These are phyloP conservation scores for Sinocyclocheilus anophthalmus DNA, from an alignment of 2,113 vertebrate genomes.

Conservation along the genomic window DNA sequence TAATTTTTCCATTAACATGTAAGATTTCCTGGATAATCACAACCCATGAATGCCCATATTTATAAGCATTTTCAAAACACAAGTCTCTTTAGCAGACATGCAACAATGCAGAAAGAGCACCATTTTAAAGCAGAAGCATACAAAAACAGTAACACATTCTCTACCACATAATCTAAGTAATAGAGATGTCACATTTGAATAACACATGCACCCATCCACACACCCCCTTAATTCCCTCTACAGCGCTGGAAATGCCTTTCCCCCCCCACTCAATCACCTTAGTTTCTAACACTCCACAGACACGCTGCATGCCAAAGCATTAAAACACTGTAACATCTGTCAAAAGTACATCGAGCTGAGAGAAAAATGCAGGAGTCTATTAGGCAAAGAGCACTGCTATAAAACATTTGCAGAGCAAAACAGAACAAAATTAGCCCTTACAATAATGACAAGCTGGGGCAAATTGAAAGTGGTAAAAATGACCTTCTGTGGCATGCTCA, in stretches of 20 bases:
- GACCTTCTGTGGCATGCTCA: conserved; percentile 60
- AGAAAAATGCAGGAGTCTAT: conserved; percentile 7
- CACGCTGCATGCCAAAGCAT: not conserved
- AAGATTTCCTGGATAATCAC: conserved; percentile 1
- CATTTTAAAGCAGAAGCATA: not conserved
- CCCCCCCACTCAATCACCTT: not conserved
- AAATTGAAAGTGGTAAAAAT: conserved; percentile 60
- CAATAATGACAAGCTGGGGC: conserved; percentile 56
- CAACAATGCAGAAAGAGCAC: not conserved
- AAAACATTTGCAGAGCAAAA: conserved; percentile 23
- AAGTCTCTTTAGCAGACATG: not conserved
- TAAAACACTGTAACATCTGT: not conserved
- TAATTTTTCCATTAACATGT: not conserved
- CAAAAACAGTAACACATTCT: not conserved
- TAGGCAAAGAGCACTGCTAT: not conserved
- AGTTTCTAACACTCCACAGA: not conserved
- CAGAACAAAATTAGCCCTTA: conserved; percentile 51
- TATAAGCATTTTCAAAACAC: too few species aligned
- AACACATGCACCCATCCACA: not conserved
- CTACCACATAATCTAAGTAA: not conserved
- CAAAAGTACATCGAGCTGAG: not conserved
- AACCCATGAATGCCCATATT: not conserved
- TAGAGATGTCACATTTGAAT: conserved; percentile 2
- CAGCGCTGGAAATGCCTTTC: not conserved
- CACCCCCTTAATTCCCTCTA: not conserved